These are phyloP conservation scores for Tachuris rubrigastra DNA, from an alignment of 2,113 vertebrate genomes.

Conservation along the genomic window DNA sequence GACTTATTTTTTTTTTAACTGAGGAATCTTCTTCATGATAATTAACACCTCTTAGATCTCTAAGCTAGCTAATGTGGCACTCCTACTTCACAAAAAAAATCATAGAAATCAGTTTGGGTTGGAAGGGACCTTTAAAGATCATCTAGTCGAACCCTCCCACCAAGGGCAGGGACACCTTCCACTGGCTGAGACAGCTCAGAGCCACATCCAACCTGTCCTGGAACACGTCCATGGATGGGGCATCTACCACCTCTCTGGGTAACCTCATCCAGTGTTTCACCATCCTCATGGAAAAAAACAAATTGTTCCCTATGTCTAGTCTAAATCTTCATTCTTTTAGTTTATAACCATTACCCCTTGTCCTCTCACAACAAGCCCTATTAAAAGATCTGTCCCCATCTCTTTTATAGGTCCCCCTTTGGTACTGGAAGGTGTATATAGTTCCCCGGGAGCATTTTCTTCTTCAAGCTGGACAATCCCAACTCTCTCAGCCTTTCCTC, in stretches of 20 bases:
- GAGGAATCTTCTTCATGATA: background rate
- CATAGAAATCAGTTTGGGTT: background rate
- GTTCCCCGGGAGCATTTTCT: background rate
- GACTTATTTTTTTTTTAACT: background rate
- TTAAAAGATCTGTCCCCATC: background rate
- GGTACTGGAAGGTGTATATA: background rate
- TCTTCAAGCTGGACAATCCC: background rate
- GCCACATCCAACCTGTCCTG: background rate
- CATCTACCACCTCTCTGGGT: background rate
- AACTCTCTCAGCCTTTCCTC: background rate
- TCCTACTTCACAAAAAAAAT: background rate
- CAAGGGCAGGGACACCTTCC: background rate
- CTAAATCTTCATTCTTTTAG: background rate
- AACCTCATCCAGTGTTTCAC: background rate
- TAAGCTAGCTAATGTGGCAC: background rate
- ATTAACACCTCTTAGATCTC: background rate
- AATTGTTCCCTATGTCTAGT: no score
- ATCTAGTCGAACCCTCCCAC: background rate
- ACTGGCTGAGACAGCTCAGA: background rate
- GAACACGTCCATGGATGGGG: background rate
- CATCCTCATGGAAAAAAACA: background rate
- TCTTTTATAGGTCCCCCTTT: background rate
- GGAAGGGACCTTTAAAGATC: background rate
- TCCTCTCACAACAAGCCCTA: background rate
- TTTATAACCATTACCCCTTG: background rate